phyloP scores from a whole-genome alignment of 2,113 vertebrate genomes.

The Abramis brama region DNA sequence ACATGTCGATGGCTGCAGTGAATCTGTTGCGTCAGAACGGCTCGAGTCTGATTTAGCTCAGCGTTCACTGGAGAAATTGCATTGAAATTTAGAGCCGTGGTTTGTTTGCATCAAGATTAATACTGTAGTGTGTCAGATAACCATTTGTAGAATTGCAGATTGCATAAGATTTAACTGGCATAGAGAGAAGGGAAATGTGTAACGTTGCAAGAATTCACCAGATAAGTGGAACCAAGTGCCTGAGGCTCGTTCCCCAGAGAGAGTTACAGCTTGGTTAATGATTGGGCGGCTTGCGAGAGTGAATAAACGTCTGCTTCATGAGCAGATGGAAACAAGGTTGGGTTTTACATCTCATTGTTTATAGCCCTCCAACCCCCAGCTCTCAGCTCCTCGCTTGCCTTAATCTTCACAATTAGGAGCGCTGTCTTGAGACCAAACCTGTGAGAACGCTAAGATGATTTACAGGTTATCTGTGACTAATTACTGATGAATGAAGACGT shows the following conservation, averaged over 20 bases:
- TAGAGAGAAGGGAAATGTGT: conserved; percentile 46
- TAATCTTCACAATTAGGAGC: conserved; percentile 37
- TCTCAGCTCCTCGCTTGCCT: conserved; percentile 4
- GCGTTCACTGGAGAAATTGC: neutral
- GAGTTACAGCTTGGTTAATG: conserved; percentile 50
- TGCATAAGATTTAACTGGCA: conserved; percentile 26
- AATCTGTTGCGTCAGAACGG: neutral
- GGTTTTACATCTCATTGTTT: conserved; percentile 41
- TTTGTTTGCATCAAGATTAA: neutral
- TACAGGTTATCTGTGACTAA: conserved; percentile 25
- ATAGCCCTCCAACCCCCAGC: conserved; percentile 2
- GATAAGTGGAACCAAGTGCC: conserved; percentile 56
- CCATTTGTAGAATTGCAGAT: conserved; percentile 11
- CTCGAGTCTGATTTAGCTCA: neutral
- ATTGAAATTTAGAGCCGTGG: neutral
- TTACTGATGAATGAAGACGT: conserved; percentile 8
- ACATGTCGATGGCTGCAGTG: neutral
- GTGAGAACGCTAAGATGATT: neutral
- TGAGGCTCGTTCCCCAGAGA: conserved; percentile 34
- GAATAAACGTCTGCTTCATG: conserved; percentile 41
- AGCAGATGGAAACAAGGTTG: conserved; percentile 55
- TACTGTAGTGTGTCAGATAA: conserved; percentile 3
- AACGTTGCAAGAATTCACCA: conserved; percentile 53
- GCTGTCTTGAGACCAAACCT: conserved; percentile 31
- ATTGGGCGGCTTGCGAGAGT: conserved; percentile 41